Base-by-base conservation (phyloP, 2,888 invertebrate species). In the Epiperipatus broadwayi region DNA sequence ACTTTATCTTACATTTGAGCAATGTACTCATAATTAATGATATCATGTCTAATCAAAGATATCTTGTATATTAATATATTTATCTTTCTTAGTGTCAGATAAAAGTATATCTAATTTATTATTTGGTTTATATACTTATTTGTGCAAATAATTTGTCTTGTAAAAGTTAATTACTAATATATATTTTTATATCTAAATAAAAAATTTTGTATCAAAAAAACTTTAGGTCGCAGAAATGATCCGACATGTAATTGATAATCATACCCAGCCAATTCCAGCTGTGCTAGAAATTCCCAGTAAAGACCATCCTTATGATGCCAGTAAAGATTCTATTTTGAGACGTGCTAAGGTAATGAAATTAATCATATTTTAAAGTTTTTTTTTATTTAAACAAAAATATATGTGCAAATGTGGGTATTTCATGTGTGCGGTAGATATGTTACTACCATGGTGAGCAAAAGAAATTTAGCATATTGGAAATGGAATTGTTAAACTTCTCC, bases 241-340 rank as follows among this genome's bases (percentile, higher is more conserved):
- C 55, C 74, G 97, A 41, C 89, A 91, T 58, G 79, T 83, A 39
- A 87, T 99, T 46, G 97, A 97, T 59, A 70, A 73, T 10, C 91
- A 99, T 63, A 77, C 76, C 7, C 73, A 79, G 19, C 87, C 93
- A 0, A 77, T 93, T 45, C 97, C 97, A 10, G 76, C 97, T 4
- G 84, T 97, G 2, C 69, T 97, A 44, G 97, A 97, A 68, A 99
- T 97, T 51, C 97, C 97, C 14, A 93, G 93, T 28, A 97, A 99
- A 61, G 83, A 85, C 57, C 76, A 78, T 60, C 97, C 97, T 0
- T 99, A 99, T 59, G 97, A 99, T 60, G 85, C 97, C 35, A 77
- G 78, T 55, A 99, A 97, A 65, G 97, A 95, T 64, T 93, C 91
- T 1, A 91, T 95, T 52, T 66, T 95, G 45, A 73, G 91, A 60